These are phyloP conservation scores for Thaumetopoea pityocampa DNA, from an alignment of 1,140 invertebrate species.

Conservation along the genomic window DNA sequence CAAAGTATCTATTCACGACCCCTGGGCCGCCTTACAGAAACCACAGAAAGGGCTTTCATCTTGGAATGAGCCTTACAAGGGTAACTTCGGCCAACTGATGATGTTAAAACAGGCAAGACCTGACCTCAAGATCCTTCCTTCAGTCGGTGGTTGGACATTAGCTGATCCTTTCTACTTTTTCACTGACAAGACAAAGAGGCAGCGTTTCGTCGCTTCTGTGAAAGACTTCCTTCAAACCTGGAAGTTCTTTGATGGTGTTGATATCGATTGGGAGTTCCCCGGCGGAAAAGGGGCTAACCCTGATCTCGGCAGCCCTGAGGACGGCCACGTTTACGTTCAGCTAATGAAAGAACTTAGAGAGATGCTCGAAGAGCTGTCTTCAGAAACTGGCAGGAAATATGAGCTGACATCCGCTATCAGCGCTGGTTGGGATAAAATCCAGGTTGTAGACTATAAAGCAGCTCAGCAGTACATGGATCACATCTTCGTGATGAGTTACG, in stretches of 20 bases:
- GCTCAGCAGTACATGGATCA: slow-evolving; percentile 68
- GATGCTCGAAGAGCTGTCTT: slow-evolving; percentile 58
- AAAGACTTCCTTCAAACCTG: slow-evolving; percentile 66
- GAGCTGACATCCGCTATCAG: slow-evolving; percentile 67
- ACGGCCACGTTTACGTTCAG: slow-evolving; percentile 50
- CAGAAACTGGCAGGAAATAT: slow-evolving; percentile 58
- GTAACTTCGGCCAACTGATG: slow-evolving; percentile 69
- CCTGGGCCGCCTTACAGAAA: slow-evolving; percentile 69
- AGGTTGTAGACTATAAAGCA: slow-evolving; percentile 59
- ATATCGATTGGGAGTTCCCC: slow-evolving; percentile 71
- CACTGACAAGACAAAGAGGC: slow-evolving; percentile 51
- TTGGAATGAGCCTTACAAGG: slow-evolving; percentile 70
- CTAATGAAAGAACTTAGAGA: slow-evolving; percentile 66
- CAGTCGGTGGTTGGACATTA: slow-evolving; percentile 66
- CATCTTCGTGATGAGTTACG: slow-evolving; percentile 69
- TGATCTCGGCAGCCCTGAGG: slow-evolving; percentile 53
- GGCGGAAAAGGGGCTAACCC: slow-evolving; percentile 67
- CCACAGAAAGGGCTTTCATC: slow-evolving; percentile 63
- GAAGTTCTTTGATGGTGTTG: slow-evolving; percentile 71
- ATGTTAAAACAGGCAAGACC: slow-evolving; percentile 61
- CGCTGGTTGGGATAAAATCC: slow-evolving; percentile 67
- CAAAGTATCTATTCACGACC: slow-evolving; percentile 68
- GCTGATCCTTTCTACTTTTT: slow-evolving; percentile 72
- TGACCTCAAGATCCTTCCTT: slow-evolving; percentile 65
- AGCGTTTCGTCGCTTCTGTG: slow-evolving; percentile 60